Evolutionary conservation across 2,888 invertebrate genomes (phyloP), one percentile per base, ranked within the genome.

Genomic region (Fragum sueziense): DNA sequence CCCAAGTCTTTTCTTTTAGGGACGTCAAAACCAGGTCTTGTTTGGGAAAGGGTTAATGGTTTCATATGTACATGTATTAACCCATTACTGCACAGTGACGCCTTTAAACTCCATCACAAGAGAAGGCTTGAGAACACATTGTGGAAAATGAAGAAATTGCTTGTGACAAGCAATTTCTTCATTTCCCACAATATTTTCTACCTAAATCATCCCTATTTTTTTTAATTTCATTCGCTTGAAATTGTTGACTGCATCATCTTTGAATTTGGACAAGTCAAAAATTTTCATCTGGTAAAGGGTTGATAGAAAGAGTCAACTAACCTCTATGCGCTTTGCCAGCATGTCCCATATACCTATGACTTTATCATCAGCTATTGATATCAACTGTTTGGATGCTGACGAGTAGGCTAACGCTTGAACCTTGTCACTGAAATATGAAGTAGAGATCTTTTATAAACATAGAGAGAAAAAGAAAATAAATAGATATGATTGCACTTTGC

Each of bases 331-430:
- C 91, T 96, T 95, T 73, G 96, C 98, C 17, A 98, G 99, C 90
- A 99, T 99, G 93, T 99, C 98, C 99, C 99, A 99, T 27, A 92
- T 84, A 90, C 98, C 97, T 69, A 99, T 96, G 29, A 96, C 96
- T 93, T 97, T 97, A 94, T 99, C 99, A 91, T 97, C 97, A 70
- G 98, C 97, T 0, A 98, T 98, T 84, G 99, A 99, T 93, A 98
- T 97, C 74, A 99, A 94, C 86, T 98, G 95, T 91, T 96, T 96
- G 88, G 97, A 96, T 57, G 95, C 95, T 76, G 95, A 95, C 59
- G 97, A 96, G 93, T 97, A 98, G 92, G 96, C 96, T 37, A 99
- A 94, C 0, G 97, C 96, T 25, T 98, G 96, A 25, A 99, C 97
- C 94, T 97, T 97, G 92, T 97, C 97, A 90, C 97, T 97, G 93